Evolutionary conservation across 2,888 invertebrate species (phyloP), one percentile per base, ranked within the genome.

Genomic region (Tryphoninae sp.): DNA sequence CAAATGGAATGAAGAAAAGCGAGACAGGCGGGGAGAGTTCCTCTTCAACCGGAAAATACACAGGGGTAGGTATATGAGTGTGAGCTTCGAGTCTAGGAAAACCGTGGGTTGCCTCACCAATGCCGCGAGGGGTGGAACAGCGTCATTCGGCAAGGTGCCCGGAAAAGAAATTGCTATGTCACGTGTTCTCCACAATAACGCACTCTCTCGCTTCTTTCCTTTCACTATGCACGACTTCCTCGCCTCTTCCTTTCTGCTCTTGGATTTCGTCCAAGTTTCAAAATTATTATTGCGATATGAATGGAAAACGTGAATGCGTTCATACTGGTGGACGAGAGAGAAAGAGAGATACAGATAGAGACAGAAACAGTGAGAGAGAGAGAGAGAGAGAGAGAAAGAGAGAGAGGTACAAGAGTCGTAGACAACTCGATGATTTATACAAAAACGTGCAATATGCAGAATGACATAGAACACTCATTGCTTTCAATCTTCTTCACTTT

Each of bases 141-240:
- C 61, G 11, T 45, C 45, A 13, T 69, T 77, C 77, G 77, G 77
- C 77, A 77, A 55, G 69, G 62, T 77, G 77, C 77, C 77, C 77
- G 64, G 55, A 71, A 71, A 77, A 68, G 77, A 77, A 77, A 77
- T 77, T 77, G 77, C 77, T 53, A 45, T 64, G 77, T 77, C 77
- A 69, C 69, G 69, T 53, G 67, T 75, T 65, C 67, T 69, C 71
- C 61, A 77, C 77, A 71, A 77, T 77, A 77, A 77, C 71, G 51
- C 40, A 75, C 65, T 65, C 26, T 26, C 49, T 59, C 75, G 4
- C 33, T 9, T 49, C 22, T 33, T 33, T 33, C 33, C 72, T 49
- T 45, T 13, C 11, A 45, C 45, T 45, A 13, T 45, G 45, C 11
- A 45, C 9, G 45, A 45, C 45, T 45, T 13, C 9, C 45, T 45